A percentile compares a stretch with the other conserved stretches of the same genome.
These are phyloP conservation scores for Criorhina ranunculi DNA, from an alignment of 2,888 invertebrate genomes.

Conservation along the genomic window DNA sequence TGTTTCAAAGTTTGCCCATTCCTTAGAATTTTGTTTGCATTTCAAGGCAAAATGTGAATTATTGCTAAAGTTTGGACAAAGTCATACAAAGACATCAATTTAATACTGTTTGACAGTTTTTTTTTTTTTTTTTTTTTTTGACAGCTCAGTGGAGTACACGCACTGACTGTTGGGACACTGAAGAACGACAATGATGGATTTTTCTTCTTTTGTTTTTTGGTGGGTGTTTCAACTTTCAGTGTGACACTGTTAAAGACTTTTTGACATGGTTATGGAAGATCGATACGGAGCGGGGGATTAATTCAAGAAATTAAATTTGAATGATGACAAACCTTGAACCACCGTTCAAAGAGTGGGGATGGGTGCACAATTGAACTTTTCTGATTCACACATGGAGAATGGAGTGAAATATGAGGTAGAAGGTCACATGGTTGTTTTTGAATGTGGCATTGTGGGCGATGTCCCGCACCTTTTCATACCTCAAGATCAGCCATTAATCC, in stretches of 20 bases:
- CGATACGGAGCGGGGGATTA: conserved; percentile 6
- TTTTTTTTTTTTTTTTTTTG: no score
- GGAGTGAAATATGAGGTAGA: no score
- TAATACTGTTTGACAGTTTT: conserved; percentile 68
- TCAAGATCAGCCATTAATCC: conserved; percentile 28
- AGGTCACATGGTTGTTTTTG: no score
- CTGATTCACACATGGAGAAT: no score
- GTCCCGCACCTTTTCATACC: conserved; percentile 12
- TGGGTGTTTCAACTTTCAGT: conserved; percentile 7
- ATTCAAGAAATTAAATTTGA: conserved; percentile 1
- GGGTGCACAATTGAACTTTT: no score
- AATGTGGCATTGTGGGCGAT: no score
- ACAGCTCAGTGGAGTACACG: conserved; percentile 29
- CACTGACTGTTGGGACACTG: not conserved
- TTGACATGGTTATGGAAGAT: conserved; percentile 26
- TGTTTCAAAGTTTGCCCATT: conserved; percentile 69
- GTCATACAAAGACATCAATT: conserved; percentile 73
- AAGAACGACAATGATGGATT: not conserved
- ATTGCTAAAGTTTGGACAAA: conserved; percentile 62
- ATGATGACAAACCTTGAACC: not conserved
- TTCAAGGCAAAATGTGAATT: conserved; percentile 60
- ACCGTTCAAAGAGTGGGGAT: no score
- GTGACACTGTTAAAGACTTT: not conserved
- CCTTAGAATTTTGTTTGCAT: conserved; percentile 62
- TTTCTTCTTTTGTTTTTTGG: not conserved